phyloP scores from a whole-genome alignment of 2,797 vertebrate species.

The Pogonophryne albipinna region DNA sequence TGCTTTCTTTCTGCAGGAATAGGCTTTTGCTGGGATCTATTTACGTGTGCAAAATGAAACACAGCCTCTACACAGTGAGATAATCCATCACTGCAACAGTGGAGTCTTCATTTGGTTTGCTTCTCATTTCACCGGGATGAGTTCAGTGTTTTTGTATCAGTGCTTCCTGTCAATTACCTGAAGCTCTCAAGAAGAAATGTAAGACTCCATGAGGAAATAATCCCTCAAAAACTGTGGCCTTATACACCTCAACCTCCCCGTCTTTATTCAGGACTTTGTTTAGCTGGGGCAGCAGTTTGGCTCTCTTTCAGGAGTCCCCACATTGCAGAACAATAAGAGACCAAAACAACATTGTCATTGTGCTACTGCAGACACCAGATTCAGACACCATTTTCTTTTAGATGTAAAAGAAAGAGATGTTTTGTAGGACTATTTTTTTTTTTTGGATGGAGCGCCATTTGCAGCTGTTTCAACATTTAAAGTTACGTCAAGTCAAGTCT shows the following conservation, averaged over 20 bases:
- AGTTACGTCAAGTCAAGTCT: not conserved
- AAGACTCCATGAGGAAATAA: not conserved
- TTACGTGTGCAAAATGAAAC: not conserved
- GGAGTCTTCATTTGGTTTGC: not conserved
- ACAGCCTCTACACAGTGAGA: not conserved
- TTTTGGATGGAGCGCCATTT: not conserved
- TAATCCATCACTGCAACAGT: conserved; percentile 11
- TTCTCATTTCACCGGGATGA: not conserved
- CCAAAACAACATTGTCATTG: not conserved
- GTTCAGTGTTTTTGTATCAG: too few relatives aligned
- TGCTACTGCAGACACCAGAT: not conserved
- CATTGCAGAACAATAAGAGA: not conserved
- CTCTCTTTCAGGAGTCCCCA: not conserved
- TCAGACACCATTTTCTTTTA: not conserved
- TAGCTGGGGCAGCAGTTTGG: not conserved
- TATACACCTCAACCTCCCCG: not conserved
- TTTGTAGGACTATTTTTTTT: too few relatives aligned
- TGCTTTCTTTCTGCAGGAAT: not conserved
- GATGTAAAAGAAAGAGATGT: not conserved
- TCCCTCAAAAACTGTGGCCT: not conserved
- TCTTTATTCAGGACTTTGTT: not conserved
- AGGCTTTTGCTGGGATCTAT: not conserved
- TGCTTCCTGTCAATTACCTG: not conserved
- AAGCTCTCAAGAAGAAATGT: conserved; percentile 5
- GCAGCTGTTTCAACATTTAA: not conserved